phyloP scores from a whole-genome alignment of 2,797 vertebrate genomes.

The Scolopax rusticola region DNA sequence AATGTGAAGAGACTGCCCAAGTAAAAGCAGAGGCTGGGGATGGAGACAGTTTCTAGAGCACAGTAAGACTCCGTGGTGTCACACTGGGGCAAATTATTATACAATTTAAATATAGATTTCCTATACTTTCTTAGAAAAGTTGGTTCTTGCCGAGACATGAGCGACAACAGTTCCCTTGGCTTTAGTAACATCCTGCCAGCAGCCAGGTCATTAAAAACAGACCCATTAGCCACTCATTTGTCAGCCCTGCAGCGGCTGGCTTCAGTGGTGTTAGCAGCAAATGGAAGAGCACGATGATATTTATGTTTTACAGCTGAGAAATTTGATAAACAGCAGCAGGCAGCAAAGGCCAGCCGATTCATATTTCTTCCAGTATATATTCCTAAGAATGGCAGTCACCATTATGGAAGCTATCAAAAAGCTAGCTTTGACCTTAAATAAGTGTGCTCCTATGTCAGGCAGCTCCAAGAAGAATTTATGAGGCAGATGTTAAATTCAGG shows the following conservation, averaged over 20 bases:
- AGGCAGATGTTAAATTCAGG: not conserved
- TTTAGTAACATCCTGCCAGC: not conserved
- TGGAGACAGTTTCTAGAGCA: not conserved
- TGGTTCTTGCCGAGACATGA: accelerated
- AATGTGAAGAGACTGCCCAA: not conserved
- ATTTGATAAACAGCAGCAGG: constrained; percentile 31
- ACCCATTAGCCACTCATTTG: not conserved
- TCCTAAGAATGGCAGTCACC: constrained; percentile 42
- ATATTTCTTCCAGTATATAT: constrained; percentile 34
- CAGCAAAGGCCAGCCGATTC: constrained; percentile 40
- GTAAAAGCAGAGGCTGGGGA: not conserved
- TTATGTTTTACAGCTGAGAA: constrained; percentile 5
- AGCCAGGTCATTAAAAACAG: not conserved
- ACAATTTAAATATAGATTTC: not conserved
- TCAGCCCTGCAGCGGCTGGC: not conserved
- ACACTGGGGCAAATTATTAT: not conserved
- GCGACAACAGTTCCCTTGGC: not conserved
- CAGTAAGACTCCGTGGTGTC: not conserved
- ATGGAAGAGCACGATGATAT: not conserved
- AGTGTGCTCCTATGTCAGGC: not conserved
- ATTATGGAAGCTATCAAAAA: constrained; percentile 65
- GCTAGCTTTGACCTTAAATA: constrained; percentile 49
- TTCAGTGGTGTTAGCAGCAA: not conserved
- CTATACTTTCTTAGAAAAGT: not conserved
- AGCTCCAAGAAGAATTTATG: constrained; percentile 29